These are phyloP conservation scores for Euglossa dilemma DNA, from an alignment of 1,140 invertebrate species.

Conservation along the genomic window DNA sequence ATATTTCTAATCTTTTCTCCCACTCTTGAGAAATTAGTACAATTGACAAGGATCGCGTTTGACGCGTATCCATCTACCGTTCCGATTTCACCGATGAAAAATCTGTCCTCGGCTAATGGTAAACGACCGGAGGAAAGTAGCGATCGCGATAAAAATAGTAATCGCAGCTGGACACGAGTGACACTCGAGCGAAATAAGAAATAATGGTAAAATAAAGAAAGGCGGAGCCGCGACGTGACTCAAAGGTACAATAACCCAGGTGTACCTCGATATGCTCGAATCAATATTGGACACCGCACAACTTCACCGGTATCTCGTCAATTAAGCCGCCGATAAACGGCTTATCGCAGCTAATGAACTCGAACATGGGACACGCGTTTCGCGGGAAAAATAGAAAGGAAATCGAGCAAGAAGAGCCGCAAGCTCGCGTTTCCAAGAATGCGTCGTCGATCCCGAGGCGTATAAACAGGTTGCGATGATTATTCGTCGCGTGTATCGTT, in stretches of 20 bases:
- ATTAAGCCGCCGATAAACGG: conserved; percentile 1
- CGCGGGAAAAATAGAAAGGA: not conserved
- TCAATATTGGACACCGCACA: conserved; percentile 4
- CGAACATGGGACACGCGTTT: not conserved
- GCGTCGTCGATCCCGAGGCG: no score
- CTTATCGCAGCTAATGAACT: conserved; percentile 24
- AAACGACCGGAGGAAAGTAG: no score
- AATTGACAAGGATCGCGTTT: no score
- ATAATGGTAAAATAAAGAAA: not conserved
- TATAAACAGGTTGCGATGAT: conserved; percentile 5
- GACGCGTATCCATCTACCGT: no score
- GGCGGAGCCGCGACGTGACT: not conserved
- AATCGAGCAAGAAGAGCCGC: not conserved
- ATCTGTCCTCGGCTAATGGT: no score
- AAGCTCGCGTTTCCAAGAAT: not conserved
- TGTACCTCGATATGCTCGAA: not conserved
- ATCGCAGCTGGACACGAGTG: not conserved
- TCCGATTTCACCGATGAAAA: no score
- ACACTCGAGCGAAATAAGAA: not conserved
- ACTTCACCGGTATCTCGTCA: not conserved
- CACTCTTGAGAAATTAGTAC: no score
- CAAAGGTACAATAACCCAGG: not conserved
- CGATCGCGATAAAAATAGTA: no score
- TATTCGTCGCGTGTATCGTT: conserved; percentile 26
- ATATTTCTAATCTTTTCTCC: no score